Evolutionary conservation across 2,797 vertebrate species (phyloP).

Genomic region (Mus caroli): DNA sequence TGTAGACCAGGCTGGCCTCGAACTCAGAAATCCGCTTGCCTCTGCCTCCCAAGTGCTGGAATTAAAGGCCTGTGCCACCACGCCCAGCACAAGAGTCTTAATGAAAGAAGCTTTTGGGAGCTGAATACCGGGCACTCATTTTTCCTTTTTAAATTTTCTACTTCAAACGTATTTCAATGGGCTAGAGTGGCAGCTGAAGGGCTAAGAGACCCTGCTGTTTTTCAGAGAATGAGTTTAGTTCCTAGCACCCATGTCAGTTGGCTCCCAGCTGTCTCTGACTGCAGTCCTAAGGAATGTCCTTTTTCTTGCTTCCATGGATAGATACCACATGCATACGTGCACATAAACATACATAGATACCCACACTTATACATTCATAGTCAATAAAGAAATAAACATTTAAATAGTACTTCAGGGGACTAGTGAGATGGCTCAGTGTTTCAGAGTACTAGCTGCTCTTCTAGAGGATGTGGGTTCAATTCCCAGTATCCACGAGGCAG

Average conservation of each 20-base stretch:
- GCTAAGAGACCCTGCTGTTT: neutral
- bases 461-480: neutral
- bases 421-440: neutral
- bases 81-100: neutral
- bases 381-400: neutral
- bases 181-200: too few relatives aligned
- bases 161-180: constrained; percentile 10
- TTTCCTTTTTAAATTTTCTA: neutral
- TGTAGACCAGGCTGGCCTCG: too few relatives aligned
- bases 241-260: neutral
- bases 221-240: neutral
- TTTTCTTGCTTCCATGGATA: neutral
- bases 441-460: neutral
- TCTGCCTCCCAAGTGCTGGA: too few relatives aligned
- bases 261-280: neutral
- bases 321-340: neutral
- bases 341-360: neutral
- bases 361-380: neutral
- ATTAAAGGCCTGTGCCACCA: too few relatives aligned
- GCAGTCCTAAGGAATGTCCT: neutral
- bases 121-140: neutral
- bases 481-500: neutral
- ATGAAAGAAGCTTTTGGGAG: constrained; percentile 3
- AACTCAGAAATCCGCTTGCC: too few relatives aligned
- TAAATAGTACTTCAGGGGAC: neutral